Base-by-base conservation (phyloP, 2,888 invertebrate species). In the Panzeria rudis region DNA sequence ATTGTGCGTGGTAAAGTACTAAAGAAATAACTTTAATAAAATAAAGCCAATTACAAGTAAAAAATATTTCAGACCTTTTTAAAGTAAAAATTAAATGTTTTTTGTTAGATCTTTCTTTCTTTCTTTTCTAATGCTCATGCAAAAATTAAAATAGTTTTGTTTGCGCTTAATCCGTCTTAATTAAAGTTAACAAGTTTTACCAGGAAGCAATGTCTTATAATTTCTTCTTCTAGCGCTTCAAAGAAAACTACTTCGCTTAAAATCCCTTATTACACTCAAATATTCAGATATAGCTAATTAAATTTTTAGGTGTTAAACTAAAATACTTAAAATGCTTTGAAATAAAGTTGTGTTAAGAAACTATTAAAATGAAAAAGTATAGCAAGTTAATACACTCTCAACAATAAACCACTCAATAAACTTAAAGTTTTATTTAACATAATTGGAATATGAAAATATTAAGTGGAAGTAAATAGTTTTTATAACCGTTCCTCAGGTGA, bases 1-100 rank as follows among this genome's bases (percentile, higher is more conserved):
- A 76, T 66, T 76, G 66, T 76, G 80, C 75, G 68, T 66, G 72
- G 47, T 72, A 11, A 25, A 62, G 32, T 38, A 59, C 25, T 38
- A 44, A 50, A 44, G 17, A 35, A 32, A 69, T 35, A 17, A 32
- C 35, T 47, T 32, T 35, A 75, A 52, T 29, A 44, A 66, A 56
- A 50, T 13, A 5, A 29, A 29, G 25, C 9, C 20, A 54, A 35
- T 50, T 52, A 47, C 8, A 6, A 17, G 47, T 7, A 15, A 1
- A 50, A 38, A 17, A 20, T 50, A 50, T 50, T 50, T 50, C 17
- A 50, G 50, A 8, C 3, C 8, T 8, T 50, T 20, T 15, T 6
- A 1, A 20, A 50, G 50, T 20, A 20, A 17, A n/a, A 5, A 20
- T 17, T 50, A 50, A 8, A 20, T 38, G 8, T 38, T 38, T 29